phyloP scores from a whole-genome alignment of 2,113 vertebrate species.

The Crotalus viridis region DNA sequence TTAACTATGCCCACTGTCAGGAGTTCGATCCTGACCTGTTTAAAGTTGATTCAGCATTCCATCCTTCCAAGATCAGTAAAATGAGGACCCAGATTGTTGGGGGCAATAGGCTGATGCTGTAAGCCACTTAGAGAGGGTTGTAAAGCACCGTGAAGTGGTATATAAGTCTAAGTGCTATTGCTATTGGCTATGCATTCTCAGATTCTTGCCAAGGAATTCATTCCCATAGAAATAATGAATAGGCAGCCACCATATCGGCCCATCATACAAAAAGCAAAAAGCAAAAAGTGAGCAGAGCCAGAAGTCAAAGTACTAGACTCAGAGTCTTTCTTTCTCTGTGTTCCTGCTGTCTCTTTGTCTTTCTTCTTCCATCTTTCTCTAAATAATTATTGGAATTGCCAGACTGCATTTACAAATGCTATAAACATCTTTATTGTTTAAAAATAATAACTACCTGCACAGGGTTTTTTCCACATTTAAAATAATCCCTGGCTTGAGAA shows the following conservation, averaged over 20 bases:
- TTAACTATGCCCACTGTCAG: not conserved
- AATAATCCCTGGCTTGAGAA: not conserved
- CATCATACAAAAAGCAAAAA: not conserved
- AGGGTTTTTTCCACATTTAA: not conserved
- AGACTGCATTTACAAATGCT: not conserved
- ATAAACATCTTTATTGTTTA: not conserved
- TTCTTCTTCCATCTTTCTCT: not conserved
- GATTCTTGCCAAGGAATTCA: not conserved
- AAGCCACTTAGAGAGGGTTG: not conserved
- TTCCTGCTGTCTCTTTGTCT: not conserved
- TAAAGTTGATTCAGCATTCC: not conserved
- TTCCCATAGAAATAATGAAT: not conserved
- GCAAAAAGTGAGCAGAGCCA: not conserved
- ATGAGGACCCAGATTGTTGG: not conserved
- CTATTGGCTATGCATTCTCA: not conserved
- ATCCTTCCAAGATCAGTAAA: not conserved
- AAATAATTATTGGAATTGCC: not conserved
- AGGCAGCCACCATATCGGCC: not conserved
- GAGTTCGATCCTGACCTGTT: not conserved
- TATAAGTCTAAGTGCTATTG: not conserved
- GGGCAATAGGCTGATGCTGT: not conserved
- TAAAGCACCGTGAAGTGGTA: not conserved
- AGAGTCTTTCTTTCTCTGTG: too few species aligned
- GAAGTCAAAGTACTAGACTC: too few species aligned
- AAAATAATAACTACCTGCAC: not conserved